Evolutionary conservation across 2,113 vertebrate species (phyloP).

Genomic region (Manacus vitellinus): DNA sequence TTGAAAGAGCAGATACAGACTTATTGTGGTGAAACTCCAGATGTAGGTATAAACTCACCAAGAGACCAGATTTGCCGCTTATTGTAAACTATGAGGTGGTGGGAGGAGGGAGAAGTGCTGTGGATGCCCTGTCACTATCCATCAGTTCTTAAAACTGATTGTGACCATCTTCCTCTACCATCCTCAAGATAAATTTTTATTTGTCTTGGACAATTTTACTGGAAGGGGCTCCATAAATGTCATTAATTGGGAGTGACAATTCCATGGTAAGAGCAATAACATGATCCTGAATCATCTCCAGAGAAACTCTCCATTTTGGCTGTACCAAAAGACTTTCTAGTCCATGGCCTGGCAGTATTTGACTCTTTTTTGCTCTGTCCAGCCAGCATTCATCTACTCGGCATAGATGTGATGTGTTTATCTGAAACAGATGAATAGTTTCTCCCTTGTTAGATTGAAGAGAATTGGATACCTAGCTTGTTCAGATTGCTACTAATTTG

Average conservation of each 20-base stretch:
- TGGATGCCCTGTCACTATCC: neutral
- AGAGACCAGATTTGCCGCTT: neutral
- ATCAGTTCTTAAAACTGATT: neutral
- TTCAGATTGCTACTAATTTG: neutral
- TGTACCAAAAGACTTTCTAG: neutral
- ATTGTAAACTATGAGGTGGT: neutral
- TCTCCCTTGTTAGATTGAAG: neutral
- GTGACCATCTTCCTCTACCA: neutral
- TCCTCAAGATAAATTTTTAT: neutral
- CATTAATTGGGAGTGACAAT: neutral
- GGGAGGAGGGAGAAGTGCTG: rapidly evolving
- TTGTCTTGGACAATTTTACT: neutral
- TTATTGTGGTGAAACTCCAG: neutral
- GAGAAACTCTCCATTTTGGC: neutral
- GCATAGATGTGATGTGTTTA: neutral
- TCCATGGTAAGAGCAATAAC: neutral
- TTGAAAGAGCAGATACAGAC: neutral
- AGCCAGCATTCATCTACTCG: neutral
- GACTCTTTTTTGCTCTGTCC: neutral
- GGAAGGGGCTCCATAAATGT: neutral
- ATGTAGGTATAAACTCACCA: neutral
- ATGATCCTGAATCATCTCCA: neutral
- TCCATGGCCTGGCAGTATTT: neutral
- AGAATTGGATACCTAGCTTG: neutral
- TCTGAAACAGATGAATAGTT: neutral